phyloP scores from a whole-genome alignment of 2,797 vertebrate species.

The Psittacula derbiana region DNA sequence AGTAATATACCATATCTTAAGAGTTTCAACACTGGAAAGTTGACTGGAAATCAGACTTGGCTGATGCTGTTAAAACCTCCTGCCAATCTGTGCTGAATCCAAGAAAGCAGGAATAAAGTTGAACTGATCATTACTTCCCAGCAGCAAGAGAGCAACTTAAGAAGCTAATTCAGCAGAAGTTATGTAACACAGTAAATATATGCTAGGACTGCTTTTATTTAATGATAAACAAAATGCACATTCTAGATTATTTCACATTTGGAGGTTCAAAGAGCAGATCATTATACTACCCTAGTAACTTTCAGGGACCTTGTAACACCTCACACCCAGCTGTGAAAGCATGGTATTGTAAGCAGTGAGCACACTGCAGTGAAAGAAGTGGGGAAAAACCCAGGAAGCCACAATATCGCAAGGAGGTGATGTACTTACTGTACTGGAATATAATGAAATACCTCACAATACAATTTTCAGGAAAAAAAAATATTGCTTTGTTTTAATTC shows the following conservation, averaged over 20 bases:
- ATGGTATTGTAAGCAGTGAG: not conserved
- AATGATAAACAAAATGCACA: not conserved
- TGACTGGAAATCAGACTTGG: constrained; percentile 60
- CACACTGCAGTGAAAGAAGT: not conserved
- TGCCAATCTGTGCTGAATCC: constrained; percentile 30
- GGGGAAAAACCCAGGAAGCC: not conserved
- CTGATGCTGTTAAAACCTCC: not conserved
- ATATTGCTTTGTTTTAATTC: not conserved
- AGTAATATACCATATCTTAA: constrained; percentile 58
- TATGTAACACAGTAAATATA: not conserved
- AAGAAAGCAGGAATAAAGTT: constrained; percentile 32
- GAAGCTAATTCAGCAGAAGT: constrained; percentile 8
- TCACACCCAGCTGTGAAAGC: not conserved
- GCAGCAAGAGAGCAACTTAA: not conserved
- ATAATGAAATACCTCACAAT: not conserved
- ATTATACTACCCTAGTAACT: not conserved
- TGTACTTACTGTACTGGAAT: not conserved
- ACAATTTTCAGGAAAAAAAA: not conserved
- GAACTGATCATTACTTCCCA: not conserved
- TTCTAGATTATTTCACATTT: not conserved
- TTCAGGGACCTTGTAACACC: not conserved
- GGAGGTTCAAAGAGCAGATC: not conserved
- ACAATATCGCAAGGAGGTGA: not conserved
- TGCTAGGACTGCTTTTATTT: not conserved
- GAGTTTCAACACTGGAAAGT: constrained; percentile 55